Evolutionary conservation across 2,888 invertebrate species (phyloP).

Genomic region (Rhodophaea formosa): DNA sequence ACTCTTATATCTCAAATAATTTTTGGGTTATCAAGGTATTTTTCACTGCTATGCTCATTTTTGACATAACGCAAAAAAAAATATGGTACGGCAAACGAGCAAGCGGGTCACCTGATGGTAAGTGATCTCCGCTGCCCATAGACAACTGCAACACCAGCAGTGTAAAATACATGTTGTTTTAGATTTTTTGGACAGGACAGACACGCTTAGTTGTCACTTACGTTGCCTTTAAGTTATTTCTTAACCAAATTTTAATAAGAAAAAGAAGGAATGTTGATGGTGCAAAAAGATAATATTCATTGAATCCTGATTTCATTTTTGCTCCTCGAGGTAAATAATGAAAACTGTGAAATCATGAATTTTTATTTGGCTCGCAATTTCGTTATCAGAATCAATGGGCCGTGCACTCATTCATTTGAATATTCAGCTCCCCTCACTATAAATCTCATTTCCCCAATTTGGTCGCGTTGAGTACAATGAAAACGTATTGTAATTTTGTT

Average conservation of each 20-base stretch:
- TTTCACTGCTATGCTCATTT: too few species aligned
- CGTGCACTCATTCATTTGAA: slow-evolving; percentile 15
- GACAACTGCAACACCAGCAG: too few species aligned
- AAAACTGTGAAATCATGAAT: slow-evolving; percentile 10
- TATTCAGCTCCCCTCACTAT: slow-evolving; percentile 14
- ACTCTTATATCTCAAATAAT: too few species aligned
- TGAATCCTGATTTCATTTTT: not conserved
- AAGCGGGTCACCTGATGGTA: too few species aligned
- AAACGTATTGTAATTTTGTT: slow-evolving; percentile 4
- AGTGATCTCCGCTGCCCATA: too few species aligned
- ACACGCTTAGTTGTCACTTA: too few species aligned
- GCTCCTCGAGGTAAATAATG: slow-evolving; percentile 4
- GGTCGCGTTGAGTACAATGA: not conserved
- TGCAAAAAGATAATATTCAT: not conserved
- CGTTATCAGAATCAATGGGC: slow-evolving; percentile 14
- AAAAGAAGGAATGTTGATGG: not conserved
- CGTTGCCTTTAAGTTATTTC: not conserved
- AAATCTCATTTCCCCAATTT: slow-evolving; percentile 16
- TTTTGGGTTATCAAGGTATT: too few species aligned
- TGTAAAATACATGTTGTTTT: too few species aligned
- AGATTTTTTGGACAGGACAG: too few species aligned
- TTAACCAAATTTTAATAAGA: not conserved
- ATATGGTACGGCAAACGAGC: too few species aligned
- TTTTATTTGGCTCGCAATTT: slow-evolving; percentile 12
- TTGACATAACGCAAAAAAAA: too few species aligned